A percentile compares a stretch with the other conserved stretches of the same genome.
Conservation (phyloP, 2,888 invertebrate species). For the Atherix ibis region DNA sequence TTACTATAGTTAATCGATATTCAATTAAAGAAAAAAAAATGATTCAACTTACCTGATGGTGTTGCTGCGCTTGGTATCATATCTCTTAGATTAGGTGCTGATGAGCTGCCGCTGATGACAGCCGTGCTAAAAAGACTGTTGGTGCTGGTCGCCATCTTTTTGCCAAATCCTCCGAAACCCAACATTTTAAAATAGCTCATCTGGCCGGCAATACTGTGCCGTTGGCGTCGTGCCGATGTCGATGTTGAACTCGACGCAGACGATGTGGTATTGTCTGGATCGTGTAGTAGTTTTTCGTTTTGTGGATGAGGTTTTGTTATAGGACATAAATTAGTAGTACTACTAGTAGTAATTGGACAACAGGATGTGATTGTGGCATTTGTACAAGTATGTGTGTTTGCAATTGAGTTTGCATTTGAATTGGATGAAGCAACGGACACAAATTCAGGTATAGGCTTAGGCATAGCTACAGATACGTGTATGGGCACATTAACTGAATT, state of each 20-base stretch:
- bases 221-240: constrained; percentile 59
- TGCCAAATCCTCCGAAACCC: constrained; percentile 54
- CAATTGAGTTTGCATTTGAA: too few species aligned
- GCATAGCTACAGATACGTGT: too few species aligned
- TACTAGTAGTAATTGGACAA: too few species aligned
- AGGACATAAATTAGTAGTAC: constrained; percentile 18
- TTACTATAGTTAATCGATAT: too few species aligned
- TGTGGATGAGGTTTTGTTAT: constrained; percentile 18
- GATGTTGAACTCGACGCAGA: constrained; percentile 25
- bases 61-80: constrained; percentile 65
- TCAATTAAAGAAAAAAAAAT: too few species aligned
- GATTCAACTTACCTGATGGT: constrained; percentile 48
- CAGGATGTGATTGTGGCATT: not conserved
- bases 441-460: too few species aligned
- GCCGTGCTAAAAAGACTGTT: constrained; percentile 90
- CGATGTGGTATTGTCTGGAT: constrained; percentile 24
- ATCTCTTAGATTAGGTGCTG: constrained; percentile 77
- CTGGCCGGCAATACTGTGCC: constrained; percentile 92
- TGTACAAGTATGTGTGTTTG: not conserved
- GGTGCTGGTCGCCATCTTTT: constrained; percentile 49
- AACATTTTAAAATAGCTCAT: constrained; percentile 86
- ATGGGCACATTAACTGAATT: too few species aligned
- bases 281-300: constrained; percentile 18
- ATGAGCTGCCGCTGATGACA: constrained; percentile 87
- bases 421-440: too few species aligned